A percentile compares a stretch with the other conserved stretches of the same genome.
These are phyloP conservation scores for Heteromormyrus szaboi DNA, from an alignment of 2,797 vertebrate species.

Conservation along the genomic window DNA sequence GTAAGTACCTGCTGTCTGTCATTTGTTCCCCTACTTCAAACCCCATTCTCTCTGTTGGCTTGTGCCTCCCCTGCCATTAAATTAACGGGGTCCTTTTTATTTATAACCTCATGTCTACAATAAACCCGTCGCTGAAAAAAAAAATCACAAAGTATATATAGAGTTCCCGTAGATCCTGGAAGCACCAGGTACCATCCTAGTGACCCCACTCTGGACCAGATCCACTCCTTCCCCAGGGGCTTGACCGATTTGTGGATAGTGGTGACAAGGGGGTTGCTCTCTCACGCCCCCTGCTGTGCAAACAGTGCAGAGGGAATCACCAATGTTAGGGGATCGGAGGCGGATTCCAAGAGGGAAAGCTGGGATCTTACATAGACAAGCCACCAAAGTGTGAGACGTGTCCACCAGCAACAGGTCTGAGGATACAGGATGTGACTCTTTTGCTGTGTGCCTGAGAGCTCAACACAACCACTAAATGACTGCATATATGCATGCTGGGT, in stretches of 20 bases:
- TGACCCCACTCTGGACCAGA: neutral
- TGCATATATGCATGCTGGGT: neutral
- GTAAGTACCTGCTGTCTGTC: neutral
- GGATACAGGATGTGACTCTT: neutral
- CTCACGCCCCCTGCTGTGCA: neutral
- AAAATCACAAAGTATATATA: neutral
- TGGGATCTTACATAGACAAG: neutral
- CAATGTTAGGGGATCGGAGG: neutral
- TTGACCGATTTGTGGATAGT: neutral
- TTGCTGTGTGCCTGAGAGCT: neutral
- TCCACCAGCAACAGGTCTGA: neutral
- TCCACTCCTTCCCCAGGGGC: neutral
- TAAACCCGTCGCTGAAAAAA: neutral
- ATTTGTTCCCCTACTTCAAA: neutral
- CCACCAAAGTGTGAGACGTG: neutral
- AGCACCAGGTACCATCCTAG: neutral
- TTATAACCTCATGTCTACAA: neutral
- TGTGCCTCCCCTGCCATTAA: neutral
- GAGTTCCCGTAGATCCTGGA: neutral
- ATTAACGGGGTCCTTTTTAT: neutral
- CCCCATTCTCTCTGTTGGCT: neutral
- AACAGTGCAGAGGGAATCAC: neutral
- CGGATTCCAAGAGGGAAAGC: neutral
- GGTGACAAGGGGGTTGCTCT: neutral
- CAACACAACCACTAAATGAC: neutral